Base-by-base conservation (phyloP, 2,888 invertebrate genomes). In the Aleiodes testaceus region DNA sequence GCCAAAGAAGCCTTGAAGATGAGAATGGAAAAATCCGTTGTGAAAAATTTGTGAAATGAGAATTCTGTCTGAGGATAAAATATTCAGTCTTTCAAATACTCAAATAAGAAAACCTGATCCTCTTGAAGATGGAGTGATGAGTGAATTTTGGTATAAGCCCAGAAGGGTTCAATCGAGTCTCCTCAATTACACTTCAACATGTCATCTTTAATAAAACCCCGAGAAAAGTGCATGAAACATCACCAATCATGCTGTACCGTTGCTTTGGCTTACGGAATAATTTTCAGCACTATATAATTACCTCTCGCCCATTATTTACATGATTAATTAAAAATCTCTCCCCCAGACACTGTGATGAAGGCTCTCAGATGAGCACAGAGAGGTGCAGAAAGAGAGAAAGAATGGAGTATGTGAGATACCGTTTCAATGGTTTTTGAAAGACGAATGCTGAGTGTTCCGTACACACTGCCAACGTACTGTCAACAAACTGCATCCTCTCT, bases 41-140 rank as follows among this genome's bases (percentile, higher is more conserved):
- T 16, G 59, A 18, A 59, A 42, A 42, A 42, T 53, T 59, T 59
- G 59, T 18, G 42, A 59, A 59, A 59, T 42, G 59, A 59, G 59
- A 59, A 53, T 36, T 36, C 59, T 42, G 59, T 59, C 59, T 36
- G 55, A 42, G 16, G 59, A 42, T 59, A 36, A 59, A 59, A 59
- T 59, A 59, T 59, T 59, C 59, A 59, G 14, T 42, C 36, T 42
- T 18, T 59, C 36, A 59, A 36, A 42, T 59, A 59, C 42, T 42
- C 36, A n/a, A 36, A 59, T 36, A 16, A 30, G 59, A n/a, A 18
- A 59, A 30, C 42, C 16, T 16, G 59, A 26, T 59, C 14, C 42
- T 26, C 59, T 59, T 42, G 59, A 3, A 26, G 26, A 59, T 59
- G 59, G 18, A 59, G 36, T 59, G 59, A 59, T 59, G 59, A 59